These are phyloP conservation scores for Sula dactylatra DNA, from an alignment of 2,113 vertebrate genomes.

Conservation along the genomic window DNA sequence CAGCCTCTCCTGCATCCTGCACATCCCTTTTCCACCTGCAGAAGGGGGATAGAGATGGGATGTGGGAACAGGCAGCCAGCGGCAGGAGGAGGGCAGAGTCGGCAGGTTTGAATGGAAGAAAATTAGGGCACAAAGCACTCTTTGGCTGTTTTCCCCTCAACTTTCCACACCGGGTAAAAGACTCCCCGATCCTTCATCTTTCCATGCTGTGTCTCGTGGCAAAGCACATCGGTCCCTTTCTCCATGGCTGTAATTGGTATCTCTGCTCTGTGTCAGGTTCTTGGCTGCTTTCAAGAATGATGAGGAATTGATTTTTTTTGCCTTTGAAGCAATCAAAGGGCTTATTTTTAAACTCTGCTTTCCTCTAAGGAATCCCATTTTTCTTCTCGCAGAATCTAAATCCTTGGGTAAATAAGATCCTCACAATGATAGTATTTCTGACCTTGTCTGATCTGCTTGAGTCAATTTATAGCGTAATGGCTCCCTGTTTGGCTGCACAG, in stretches of 20 bases:
- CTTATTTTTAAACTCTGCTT: conserved; percentile 5
- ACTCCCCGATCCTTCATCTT: background rate
- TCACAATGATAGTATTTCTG: background rate
- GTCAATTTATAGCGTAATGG: background rate
- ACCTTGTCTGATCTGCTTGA: background rate
- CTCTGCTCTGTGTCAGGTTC: background rate
- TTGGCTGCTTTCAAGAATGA: background rate
- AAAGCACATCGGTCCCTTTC: background rate
- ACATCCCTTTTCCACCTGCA: background rate
- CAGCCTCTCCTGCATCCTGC: background rate
- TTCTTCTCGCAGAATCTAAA: background rate
- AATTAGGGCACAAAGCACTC: background rate
- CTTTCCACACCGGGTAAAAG: background rate
- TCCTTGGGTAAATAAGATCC: background rate
- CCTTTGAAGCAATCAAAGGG: background rate
- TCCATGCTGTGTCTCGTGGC: background rate
- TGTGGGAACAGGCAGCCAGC: background rate
- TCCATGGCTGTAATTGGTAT: background rate
- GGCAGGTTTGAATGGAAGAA: background rate
- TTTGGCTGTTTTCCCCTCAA: background rate
- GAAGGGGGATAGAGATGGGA: background rate
- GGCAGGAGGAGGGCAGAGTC: accelerated
- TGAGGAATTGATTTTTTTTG: background rate
- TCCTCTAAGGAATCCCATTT: background rate
- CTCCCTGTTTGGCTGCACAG: background rate